Percentiles rank a stretch among this genome's conserved stretches.
These are phyloP conservation scores for Odontamblyopus rebecca DNA, from an alignment of 2,797 vertebrate genomes.

Conservation along the genomic window DNA sequence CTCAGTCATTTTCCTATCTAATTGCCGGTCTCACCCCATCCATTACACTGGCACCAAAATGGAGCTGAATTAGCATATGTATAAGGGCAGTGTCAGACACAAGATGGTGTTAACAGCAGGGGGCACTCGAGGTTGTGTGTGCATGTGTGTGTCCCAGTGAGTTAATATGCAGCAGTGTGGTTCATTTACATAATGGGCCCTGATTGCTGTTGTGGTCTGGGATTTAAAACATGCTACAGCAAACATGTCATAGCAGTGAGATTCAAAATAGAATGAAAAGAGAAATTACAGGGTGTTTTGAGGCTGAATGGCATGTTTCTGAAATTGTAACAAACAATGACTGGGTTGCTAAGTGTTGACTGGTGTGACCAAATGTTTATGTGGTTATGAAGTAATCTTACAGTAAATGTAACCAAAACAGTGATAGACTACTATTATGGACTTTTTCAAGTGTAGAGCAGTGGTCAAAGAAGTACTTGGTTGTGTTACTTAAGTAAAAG, in stretches of 20 bases:
- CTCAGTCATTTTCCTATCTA: constrained; percentile 43
- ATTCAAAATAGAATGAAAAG: constrained; percentile 10
- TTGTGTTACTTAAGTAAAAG: too few relatives aligned
- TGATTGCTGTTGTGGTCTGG: constrained; percentile 22
- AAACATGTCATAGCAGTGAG: constrained; percentile 23
- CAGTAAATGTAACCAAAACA: constrained; percentile 6
- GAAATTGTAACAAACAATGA: constrained; percentile 7
- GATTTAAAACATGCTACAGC: constrained; percentile 25
- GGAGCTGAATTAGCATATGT: constrained; percentile 69
- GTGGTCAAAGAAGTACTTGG: not conserved
- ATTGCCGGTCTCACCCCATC: constrained; percentile 62
- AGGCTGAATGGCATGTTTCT: constrained; percentile 2
- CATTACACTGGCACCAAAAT: constrained; percentile 63
- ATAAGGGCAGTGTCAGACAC: constrained; percentile 68
- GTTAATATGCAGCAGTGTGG: constrained; percentile 38
- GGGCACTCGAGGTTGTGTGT: constrained; percentile 33
- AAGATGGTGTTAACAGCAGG: constrained; percentile 68
- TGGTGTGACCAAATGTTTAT: constrained; percentile 10
- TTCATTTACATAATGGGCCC: constrained; percentile 30
- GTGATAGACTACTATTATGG: not conserved
- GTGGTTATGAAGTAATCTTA: constrained; percentile 10
- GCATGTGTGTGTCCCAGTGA: constrained; percentile 19
- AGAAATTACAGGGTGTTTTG: constrained; percentile 1
- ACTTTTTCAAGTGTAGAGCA: not conserved
- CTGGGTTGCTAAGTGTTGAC: constrained; percentile 2